Conservation (phyloP, 2,888 invertebrate species). For the Holacanthella duospinosa region DNA sequence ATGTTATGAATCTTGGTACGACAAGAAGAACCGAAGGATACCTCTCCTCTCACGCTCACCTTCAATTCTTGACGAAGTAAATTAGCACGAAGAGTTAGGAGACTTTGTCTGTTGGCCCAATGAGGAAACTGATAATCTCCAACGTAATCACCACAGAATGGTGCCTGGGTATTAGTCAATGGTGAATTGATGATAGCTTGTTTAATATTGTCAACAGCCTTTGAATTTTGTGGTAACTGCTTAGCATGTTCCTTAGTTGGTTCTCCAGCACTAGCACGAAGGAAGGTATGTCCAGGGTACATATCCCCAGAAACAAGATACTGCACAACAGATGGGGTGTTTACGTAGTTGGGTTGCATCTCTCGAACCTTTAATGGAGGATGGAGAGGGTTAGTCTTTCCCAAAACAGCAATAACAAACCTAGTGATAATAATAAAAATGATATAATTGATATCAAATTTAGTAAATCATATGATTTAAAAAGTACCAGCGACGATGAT, state of each 20-base stretch:
- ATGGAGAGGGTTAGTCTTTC: constrained; percentile 25
- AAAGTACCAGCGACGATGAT: too few relatives aligned
- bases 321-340: constrained; percentile 23
- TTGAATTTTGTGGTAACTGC: constrained; percentile 18
- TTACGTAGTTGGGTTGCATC: constrained; percentile 21
- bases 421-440: neutral
- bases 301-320: constrained; percentile 13
- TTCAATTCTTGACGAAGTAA: constrained; percentile 22
- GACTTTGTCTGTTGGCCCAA: constrained; percentile 43
- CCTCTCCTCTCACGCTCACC: constrained; percentile 24
- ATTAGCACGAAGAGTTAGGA: constrained; percentile 25
- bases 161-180: neutral
- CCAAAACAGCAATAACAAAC: constrained; percentile 24
- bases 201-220: constrained; percentile 17
- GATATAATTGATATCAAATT: too few relatives aligned
- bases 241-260: constrained; percentile 25
- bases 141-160: neutral
- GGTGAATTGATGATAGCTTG: constrained; percentile 16
- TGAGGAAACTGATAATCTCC: constrained; percentile 24
- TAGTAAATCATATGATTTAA: too few relatives aligned
- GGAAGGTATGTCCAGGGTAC: neutral
- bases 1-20: constrained; percentile 23
- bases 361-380: constrained; percentile 14
- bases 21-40: constrained; percentile 29
- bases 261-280: neutral